These are phyloP conservation scores for Gallinago undulata DNA, from an alignment of 2,113 vertebrate genomes.

Conservation along the genomic window DNA sequence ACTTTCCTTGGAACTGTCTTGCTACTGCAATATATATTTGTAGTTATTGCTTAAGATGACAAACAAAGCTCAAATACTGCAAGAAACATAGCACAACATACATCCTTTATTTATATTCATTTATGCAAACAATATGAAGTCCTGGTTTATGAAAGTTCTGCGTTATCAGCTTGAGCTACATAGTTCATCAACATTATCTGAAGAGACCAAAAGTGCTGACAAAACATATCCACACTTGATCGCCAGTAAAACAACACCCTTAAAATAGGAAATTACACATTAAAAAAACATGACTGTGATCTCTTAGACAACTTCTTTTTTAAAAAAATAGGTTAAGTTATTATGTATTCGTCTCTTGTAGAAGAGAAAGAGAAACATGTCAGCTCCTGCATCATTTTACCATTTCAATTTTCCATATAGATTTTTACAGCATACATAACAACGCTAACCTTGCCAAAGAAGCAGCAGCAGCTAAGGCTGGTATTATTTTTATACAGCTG, in stretches of 20 bases:
- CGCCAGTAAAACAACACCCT: background rate
- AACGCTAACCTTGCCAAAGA: background rate
- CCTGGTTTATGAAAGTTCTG: background rate
- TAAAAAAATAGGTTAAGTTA: background rate
- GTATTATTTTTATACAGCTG: background rate
- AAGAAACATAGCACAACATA: background rate
- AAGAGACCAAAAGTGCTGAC: background rate
- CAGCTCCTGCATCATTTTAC: background rate
- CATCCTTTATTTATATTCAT: background rate
- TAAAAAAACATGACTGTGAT: fast-evolving
- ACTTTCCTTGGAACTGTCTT: background rate
- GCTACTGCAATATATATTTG: background rate
- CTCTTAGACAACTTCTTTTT: background rate
- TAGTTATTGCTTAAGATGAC: background rate
- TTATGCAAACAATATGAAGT: background rate
- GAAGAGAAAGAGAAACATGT: background rate
- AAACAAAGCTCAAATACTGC: background rate
- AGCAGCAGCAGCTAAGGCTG: background rate
- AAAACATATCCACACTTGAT: background rate
- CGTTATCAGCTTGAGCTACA: background rate
- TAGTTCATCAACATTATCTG: background rate
- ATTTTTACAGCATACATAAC: background rate
- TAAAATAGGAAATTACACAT: background rate
- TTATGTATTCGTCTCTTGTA: fast-evolving
- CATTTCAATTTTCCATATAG: background rate